Base-by-base conservation (phyloP, 2,888 invertebrate species). In the Asteroscopus sphinx region DNA sequence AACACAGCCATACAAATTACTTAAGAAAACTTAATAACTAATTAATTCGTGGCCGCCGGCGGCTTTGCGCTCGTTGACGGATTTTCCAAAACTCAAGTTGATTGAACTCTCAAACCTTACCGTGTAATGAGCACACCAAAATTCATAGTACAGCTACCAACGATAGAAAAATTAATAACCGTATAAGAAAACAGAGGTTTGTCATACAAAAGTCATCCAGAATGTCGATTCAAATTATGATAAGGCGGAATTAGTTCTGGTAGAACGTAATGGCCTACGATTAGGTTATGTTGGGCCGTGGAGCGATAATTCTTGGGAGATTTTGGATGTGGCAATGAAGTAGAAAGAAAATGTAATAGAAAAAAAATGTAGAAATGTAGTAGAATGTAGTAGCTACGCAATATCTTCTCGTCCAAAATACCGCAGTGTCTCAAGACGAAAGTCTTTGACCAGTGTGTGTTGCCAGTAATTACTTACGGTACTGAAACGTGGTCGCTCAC, bases 221-320 rank as follows among this genome's bases (percentile, higher is more conserved):
- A 89, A 90, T 85, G 91, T 90, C 92, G 94, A 94, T 94, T 89
- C 89, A 87, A 91, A 93, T 93, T 93, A 94, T 90, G 94, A 94
- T 94, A 94, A 93, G 90, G 81, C 84, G 79, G 72, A 91, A 94
- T 94, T 94, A 93, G 94, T 94, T 94, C 92, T 91, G 93, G 92
- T 89, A 94, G 87, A 83, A 80, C 83, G 82, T 93, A 93, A 93
- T 93, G 90, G 87, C 81, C 73, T 67, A 81, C 89, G 87, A 90
- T 91, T 91, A 89, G 87, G 83, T 81, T 85, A 75, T 82, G 83
- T 83, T 73, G 77, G 67, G 60, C 58, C 76, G 39, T 54, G 26
- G 71, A 83, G 55, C 52, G 58, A 37, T 13, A 80, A 53, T 51
- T 26, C 37, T 49, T 53, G 61, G 61, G 16, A 42, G 39, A 25